Percentiles rank a stretch among this genome's conserved stretches.
Evolutionary conservation across 2,113 vertebrate genomes (phyloP).

Genomic region (Oreotrochilus melanogaster): DNA sequence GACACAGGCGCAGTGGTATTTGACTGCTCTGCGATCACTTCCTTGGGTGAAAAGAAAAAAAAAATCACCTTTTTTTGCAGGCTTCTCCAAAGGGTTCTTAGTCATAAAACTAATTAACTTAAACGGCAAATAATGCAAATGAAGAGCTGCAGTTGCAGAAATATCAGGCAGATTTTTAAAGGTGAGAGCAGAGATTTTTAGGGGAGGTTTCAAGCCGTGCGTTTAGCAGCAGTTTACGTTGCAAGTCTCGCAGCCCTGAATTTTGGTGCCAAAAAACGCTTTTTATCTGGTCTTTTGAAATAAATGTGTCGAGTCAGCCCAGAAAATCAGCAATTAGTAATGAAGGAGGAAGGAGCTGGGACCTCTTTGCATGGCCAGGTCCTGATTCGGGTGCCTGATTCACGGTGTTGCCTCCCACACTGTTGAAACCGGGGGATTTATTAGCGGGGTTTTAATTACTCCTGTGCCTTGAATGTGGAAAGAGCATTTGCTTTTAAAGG

Average conservation of each 20-base stretch:
- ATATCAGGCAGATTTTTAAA: background rate
- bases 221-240: background rate
- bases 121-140: background rate
- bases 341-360: background rate
- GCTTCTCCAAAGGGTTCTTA: background rate
- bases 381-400: background rate
- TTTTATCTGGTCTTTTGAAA: background rate
- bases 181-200: background rate
- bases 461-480: background rate
- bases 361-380: background rate
- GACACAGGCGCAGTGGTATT: accelerated
- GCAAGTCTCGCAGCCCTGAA: background rate
- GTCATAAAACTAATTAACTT: background rate
- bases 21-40: accelerated
- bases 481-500: background rate
- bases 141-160: background rate
- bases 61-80: accelerated
- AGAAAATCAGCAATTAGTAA: background rate
- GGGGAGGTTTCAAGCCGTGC: background rate
- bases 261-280: background rate
- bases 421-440: background rate
- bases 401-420: too few species aligned
- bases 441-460: background rate
- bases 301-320: background rate
- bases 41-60: background rate